Evolutionary conservation across 2,797 vertebrate species (phyloP), one percentile per base, ranked within the genome.

Genomic region (Coregonus suidteri): DNA sequence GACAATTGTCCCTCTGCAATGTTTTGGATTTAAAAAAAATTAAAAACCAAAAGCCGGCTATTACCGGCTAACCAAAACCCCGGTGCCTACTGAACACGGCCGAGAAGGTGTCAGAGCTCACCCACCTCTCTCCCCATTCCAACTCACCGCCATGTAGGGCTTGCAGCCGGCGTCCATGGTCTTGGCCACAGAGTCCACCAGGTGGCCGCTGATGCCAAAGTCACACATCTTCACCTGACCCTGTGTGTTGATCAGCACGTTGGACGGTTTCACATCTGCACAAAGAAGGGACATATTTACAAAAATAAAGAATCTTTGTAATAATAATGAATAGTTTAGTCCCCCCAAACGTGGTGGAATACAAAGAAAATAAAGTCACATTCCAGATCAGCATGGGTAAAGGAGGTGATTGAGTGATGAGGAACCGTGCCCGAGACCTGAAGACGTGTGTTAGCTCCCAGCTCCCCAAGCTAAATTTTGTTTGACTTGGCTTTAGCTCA

Each of bases 191-290:
- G 98, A 99, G 91, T 99, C 98, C 71, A 99, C 98, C 79, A 99
- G 94, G 91, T 99, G 98, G 84, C 98, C 98, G 14, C 98, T 99
- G 95, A 99, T 99, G 65, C 98, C 98, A 62, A 99, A 99, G 88
- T 99, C 98, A 1, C 98, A 99, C 97, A 99, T 99, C 95, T 99
- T 99, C 89, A 99, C 98, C 91, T 99, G 98, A 79, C 98, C 98
- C 91, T 95, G 91, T 6, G 95, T 95, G 85, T 99, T 99, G 90
- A 99, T 99, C 83, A 99, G 95, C 88, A 99, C 98, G 25, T 99
- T 99, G 85, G 98, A 99, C 83, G 98, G 98, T 88, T 99, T 99
- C 92, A 99, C 98, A 77, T 99, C 98, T 59, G 54, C 54, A 11
- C 35, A 2, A 56, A 47, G n/a, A 73, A 35, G 20, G 14, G 0